Evolutionary conservation across 2,888 invertebrate genomes (phyloP).

Genomic region (Sphaerophoria rueppellii): DNA sequence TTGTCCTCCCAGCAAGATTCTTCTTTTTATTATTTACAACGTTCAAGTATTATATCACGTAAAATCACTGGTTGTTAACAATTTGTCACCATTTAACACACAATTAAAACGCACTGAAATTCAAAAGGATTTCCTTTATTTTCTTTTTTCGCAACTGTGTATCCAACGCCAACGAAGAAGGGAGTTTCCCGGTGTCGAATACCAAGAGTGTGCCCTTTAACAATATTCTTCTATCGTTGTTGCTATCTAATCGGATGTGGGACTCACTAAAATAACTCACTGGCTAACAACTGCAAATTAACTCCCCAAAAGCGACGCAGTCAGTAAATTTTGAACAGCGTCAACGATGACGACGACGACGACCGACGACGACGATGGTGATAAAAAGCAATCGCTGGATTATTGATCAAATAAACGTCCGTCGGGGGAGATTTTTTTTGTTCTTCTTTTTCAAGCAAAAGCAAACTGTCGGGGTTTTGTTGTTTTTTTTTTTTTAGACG

Average conservation of each 20-base stretch:
- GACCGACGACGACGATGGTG: slow-evolving; percentile 31
- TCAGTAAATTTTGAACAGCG: slow-evolving; percentile 60
- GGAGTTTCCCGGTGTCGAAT: slow-evolving; percentile 35
- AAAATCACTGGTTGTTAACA: slow-evolving; percentile 22
- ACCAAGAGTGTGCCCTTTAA: slow-evolving; percentile 37
- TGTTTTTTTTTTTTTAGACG: slow-evolving; percentile 23
- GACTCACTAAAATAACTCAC: slow-evolving; percentile 63
- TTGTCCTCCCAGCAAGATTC: neutral
- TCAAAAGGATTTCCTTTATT: slow-evolving; percentile 39
- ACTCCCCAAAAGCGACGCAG: slow-evolving; percentile 67
- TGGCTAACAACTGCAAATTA: slow-evolving; percentile 68
- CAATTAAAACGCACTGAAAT: slow-evolving; percentile 30
- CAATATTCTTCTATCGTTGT: slow-evolving; percentile 31
- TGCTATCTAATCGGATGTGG: slow-evolving; percentile 63
- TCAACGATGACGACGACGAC: slow-evolving; percentile 34
- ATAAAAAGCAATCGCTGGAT: slow-evolving; percentile 68
- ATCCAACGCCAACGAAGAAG: slow-evolving; percentile 21
- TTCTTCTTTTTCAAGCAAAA: neutral
- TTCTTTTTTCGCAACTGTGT: neutral
- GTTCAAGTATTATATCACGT: slow-evolving; percentile 14
- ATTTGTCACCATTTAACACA: slow-evolving; percentile 39
- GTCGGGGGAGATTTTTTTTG: slow-evolving; percentile 52
- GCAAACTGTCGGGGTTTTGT: slow-evolving; percentile 76
- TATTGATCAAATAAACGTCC: slow-evolving; percentile 70
- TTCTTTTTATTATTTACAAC: neutral